Conservation (phyloP, 2,797 vertebrate genomes). For the Melanotaenia nigrans region DNA sequence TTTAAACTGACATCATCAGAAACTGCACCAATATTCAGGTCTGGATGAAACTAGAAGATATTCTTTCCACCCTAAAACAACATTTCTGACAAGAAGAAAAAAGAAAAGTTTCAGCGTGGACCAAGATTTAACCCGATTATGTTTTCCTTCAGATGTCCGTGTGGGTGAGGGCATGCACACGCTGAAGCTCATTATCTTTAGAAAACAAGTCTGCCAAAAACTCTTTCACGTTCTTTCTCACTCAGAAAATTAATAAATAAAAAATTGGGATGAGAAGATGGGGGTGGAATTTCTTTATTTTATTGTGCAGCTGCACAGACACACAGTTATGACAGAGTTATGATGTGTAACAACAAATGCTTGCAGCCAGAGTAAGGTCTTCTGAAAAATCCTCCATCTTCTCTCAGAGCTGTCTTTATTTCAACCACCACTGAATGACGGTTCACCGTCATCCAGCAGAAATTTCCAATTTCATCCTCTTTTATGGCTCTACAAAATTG, state of each 20-base stretch:
- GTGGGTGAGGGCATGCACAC: neutral
- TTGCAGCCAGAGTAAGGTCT: neutral
- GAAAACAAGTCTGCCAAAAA: neutral
- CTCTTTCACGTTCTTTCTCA: neutral
- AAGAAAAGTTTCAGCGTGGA: neutral
- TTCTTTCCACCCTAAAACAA: too few species aligned
- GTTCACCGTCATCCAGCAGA: neutral
- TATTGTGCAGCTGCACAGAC: slow-evolving; percentile 3
- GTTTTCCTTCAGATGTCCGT: neutral
- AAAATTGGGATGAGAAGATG: neutral
- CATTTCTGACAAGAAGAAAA: too few species aligned
- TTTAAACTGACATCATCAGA: neutral
- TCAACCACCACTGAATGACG: neutral
- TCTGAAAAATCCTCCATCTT: neutral
- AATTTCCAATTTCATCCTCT: neutral
- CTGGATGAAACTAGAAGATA: neutral
- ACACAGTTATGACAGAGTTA: neutral
- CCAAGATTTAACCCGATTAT: neutral
- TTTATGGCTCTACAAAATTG: neutral
- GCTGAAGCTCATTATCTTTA: neutral
- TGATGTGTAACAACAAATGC: slow-evolving; percentile 17
- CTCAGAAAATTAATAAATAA: neutral
- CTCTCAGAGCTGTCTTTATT: neutral
- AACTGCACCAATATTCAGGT: neutral
- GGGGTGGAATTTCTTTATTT: slow-evolving; percentile 2